These are phyloP conservation scores for Poeciliopsis occidentalis DNA, from an alignment of 2,113 vertebrate species.

Conservation along the genomic window DNA sequence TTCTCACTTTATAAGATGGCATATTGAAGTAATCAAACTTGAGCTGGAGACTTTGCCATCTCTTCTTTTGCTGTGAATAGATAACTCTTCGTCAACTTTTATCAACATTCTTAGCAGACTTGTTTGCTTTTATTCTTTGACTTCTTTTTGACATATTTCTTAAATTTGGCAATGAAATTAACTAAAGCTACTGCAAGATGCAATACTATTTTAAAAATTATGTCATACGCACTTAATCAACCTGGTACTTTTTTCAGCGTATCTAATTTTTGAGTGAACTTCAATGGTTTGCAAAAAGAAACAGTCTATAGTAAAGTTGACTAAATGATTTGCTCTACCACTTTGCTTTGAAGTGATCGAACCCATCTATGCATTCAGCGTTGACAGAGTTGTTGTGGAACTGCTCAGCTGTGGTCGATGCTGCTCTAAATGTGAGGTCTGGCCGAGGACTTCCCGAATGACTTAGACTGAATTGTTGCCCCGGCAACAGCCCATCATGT, in stretches of 20 bases:
- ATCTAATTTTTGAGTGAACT: background rate
- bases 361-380: constrained; percentile 25
- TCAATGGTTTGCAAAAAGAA: background rate
- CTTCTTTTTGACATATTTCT: background rate
- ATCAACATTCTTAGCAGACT: background rate
- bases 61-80: background rate
- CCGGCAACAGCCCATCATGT: constrained; percentile 78
- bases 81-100: background rate
- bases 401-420: constrained; percentile 53
- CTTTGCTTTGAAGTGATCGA: background rate
- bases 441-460: constrained; percentile 63
- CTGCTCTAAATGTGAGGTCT: constrained; percentile 61
- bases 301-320: background rate
- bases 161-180: background rate
- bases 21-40: too few species aligned
- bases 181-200: background rate
- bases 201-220: background rate
- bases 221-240: background rate
- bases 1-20: too few species aligned
- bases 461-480: constrained; percentile 77
- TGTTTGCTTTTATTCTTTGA: background rate
- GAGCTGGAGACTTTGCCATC: too few species aligned
- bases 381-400: constrained; percentile 58
- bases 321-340: constrained; percentile 3
- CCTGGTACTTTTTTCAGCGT: background rate